These are phyloP conservation scores for Periophthalmodon schlosseri DNA, from an alignment of 2,113 vertebrate species.

Conservation along the genomic window DNA sequence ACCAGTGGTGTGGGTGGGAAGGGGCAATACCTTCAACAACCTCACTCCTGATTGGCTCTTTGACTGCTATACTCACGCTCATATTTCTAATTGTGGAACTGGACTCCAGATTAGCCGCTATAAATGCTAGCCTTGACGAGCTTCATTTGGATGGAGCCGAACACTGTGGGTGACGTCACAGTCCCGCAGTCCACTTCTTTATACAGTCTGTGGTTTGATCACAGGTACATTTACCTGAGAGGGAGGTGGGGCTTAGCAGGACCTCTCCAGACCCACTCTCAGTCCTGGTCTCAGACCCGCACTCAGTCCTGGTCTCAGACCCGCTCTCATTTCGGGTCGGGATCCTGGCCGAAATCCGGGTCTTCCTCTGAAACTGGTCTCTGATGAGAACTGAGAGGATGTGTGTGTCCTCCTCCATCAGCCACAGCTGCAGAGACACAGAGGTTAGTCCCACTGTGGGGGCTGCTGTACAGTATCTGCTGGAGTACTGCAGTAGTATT, in stretches of 20 bases:
- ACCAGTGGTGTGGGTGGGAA: too few relatives aligned
- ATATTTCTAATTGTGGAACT: too few relatives aligned
- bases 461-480: background rate
- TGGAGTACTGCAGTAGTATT: too few relatives aligned
- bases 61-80: too few relatives aligned
- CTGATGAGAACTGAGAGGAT: conserved; percentile 76
- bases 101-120: too few relatives aligned
- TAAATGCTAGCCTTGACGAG: too few relatives aligned
- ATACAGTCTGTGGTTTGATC: background rate
- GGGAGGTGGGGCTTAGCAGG: conserved; percentile 79
- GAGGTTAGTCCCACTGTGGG: background rate
- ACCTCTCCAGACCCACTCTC: conserved; percentile 63
- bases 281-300: background rate
- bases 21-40: too few relatives aligned
- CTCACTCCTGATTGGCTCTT: too few relatives aligned
- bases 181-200: too few relatives aligned
- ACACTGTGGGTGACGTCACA: too few relatives aligned
- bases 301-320: background rate
- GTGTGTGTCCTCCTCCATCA: conserved; percentile 81
- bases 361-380: conserved; percentile 56
- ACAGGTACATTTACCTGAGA: conserved; percentile 54
- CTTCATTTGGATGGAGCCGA: too few relatives aligned
- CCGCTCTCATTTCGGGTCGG: background rate
- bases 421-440: conserved; percentile 66
- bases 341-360: background rate